Conservation (phyloP, 2,113 vertebrate species). For the Arenaria interpres region DNA sequence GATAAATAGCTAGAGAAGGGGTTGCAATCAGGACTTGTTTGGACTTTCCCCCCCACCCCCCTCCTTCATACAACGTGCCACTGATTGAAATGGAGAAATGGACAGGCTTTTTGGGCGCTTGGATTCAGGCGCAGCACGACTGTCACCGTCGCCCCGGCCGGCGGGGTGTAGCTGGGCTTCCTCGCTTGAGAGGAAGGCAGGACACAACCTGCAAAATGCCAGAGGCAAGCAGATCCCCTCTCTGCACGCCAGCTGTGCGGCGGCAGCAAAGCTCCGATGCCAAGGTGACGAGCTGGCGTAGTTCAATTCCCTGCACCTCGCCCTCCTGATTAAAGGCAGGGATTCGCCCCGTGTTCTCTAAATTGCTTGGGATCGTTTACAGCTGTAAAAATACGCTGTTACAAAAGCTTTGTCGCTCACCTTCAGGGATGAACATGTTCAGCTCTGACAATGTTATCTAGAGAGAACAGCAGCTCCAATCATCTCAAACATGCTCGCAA, state of each 20-base stretch:
- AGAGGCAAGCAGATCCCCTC: neutral
- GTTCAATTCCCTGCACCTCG: neutral
- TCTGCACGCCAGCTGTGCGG: neutral
- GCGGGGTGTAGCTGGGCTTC: fast-evolving
- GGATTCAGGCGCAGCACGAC: neutral
- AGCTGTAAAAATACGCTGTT: slow-evolving; percentile 26
- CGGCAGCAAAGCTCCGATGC: neutral
- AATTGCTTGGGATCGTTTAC: slow-evolving; percentile 31
- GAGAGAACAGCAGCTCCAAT: slow-evolving; percentile 32
- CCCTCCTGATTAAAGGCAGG: neutral
- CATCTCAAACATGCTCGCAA: neutral
- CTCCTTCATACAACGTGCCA: neutral
- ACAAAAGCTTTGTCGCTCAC: slow-evolving; percentile 43
- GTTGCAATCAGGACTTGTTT: neutral
- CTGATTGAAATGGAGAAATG: neutral
- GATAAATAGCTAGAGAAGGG: neutral
- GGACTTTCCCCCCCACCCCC: too few relatives aligned
- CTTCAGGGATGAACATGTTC: slow-evolving; percentile 1
- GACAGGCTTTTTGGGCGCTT: neutral
- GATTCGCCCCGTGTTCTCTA: slow-evolving; percentile 1
- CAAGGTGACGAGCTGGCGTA: neutral
- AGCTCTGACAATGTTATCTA: slow-evolving; percentile 64
- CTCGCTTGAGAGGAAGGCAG: neutral
- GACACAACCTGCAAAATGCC: neutral
- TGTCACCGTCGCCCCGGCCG: neutral